phyloP scores from a whole-genome alignment of 2,113 vertebrate genomes.

The Corydoras maculifer region DNA sequence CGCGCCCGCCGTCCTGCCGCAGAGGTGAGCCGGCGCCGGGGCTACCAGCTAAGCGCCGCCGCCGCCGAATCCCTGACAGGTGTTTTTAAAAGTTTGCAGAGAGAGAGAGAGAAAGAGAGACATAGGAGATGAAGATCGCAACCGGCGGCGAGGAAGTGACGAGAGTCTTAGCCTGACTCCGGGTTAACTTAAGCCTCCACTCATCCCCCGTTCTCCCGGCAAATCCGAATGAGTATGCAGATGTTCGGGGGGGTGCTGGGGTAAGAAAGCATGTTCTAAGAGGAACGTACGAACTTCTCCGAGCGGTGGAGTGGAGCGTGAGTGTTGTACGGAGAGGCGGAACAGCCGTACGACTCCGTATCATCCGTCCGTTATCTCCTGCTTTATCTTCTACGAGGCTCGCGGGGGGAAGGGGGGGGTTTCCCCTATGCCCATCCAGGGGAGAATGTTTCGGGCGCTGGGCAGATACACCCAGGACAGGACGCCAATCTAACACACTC shows the following conservation, averaged over 20 bases:
- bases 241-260: slow-evolving; percentile 30
- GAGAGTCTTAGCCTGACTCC: slow-evolving; percentile 62
- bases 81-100: slow-evolving; percentile 49
- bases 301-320: too few species aligned
- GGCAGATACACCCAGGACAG: too few species aligned
- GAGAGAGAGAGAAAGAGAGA: slow-evolving; percentile 15
- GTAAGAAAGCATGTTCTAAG: too few species aligned
- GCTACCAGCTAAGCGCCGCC: slow-evolving; percentile 54
- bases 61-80: slow-evolving; percentile 60
- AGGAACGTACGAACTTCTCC: too few species aligned
- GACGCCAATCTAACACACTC: too few species aligned
- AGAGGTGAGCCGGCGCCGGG: slow-evolving; percentile 54
- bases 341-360: too few species aligned
- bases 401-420: too few species aligned
- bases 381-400: too few species aligned
- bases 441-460: too few species aligned
- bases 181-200: slow-evolving; percentile 67
- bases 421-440: too few species aligned
- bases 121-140: slow-evolving; percentile 56
- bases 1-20: slow-evolving; percentile 49
- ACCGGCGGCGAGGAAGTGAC: slow-evolving; percentile 40
- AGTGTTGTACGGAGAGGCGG: too few species aligned
- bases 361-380: too few species aligned
- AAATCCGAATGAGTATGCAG: slow-evolving; percentile 55
- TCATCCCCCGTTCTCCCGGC: slow-evolving; percentile 62